Base-by-base conservation (phyloP, 2,888 invertebrate species). In the Aphodius granarius region DNA sequence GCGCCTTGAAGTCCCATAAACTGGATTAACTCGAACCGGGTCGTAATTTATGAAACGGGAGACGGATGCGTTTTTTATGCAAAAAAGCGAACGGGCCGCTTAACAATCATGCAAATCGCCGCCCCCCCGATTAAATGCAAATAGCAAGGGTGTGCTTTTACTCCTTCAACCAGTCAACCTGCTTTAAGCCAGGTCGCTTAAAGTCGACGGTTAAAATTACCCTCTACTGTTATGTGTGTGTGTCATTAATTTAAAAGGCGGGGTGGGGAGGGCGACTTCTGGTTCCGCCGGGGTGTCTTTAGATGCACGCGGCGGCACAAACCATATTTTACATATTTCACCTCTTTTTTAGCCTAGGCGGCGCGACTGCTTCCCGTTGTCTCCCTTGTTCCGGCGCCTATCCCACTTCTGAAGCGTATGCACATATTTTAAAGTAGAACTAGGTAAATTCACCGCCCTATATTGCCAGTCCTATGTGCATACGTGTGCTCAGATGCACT, bases 51-150 rank as follows among this genome's bases (percentile, higher is more conserved):
- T 73, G 72, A 66, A 72, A 73, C 70, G n/a, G 43, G 21, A 66
- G 72, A 66, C 68, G 73, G 22, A 22, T 71, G 22, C 23, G 23
- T 75, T 75, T 75, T 75, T 75, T 75, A 73, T 68, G 68, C 17
- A 66, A 43, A 75, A 43, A 43, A 43, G 43, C 43, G 43, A 43
- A 43, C 21, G 5, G 72, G 43, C 62, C 66, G 64, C 63, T 75
- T 72, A 62, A 63, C 73, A 73, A 73, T 73, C 75, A 75, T 75
- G 73, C 75, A 75, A 75, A 75, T 73, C 20, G 63, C 23, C 65
- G 9, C 43, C 63, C 65, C 43, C 43, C 63, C 75, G 75, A 75
- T 66, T 72, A 72, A 66, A 75, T 75, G 75, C 75, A 75, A 75
- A 75, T 75, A 18, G n/a, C 15, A 43, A 20, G 64, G 62, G 66